phyloP scores from a whole-genome alignment of 2,797 vertebrate genomes.

The Lateolabrax maculatus region DNA sequence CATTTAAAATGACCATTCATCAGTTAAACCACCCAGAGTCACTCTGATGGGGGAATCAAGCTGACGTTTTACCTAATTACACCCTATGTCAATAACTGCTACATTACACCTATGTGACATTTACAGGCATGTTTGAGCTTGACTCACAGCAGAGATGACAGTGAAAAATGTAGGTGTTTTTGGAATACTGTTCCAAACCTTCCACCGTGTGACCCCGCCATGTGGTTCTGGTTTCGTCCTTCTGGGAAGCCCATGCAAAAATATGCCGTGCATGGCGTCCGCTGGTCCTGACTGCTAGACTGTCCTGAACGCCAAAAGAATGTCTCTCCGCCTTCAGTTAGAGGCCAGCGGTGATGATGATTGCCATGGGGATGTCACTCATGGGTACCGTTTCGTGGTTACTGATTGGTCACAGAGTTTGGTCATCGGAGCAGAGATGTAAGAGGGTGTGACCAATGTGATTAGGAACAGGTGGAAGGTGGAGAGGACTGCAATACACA shows the following conservation, averaged over 20 bases:
- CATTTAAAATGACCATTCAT: conserved; percentile 14
- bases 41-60: not conserved
- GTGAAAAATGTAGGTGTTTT: conserved; percentile 52
- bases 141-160: conserved; percentile 15
- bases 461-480: conserved; percentile 44
- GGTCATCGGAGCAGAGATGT: conserved; percentile 6
- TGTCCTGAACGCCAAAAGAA: conserved; percentile 7
- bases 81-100: not conserved
- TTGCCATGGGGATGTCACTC: conserved; percentile 25
- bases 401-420: conserved; percentile 20
- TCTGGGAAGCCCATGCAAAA: conserved; percentile 57
- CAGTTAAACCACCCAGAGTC: conserved; percentile 23
- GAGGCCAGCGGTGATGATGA: conserved; percentile 32
- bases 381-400: not conserved
- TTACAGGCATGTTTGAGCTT: conserved; percentile 15
- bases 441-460: conserved; percentile 6
- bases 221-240: conserved; percentile 72
- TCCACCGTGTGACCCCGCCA: conserved; percentile 26
- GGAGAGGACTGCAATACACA: not conserved
- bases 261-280: conserved; percentile 16
- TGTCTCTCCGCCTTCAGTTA: conserved; percentile 12
- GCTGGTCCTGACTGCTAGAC: conserved; percentile 19
- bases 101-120: not conserved
- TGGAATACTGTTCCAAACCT: conserved; percentile 28
- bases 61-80: conserved; percentile 15